phyloP scores from a whole-genome alignment of 2,888 invertebrate species.

The Petrophora chlorosata region DNA sequence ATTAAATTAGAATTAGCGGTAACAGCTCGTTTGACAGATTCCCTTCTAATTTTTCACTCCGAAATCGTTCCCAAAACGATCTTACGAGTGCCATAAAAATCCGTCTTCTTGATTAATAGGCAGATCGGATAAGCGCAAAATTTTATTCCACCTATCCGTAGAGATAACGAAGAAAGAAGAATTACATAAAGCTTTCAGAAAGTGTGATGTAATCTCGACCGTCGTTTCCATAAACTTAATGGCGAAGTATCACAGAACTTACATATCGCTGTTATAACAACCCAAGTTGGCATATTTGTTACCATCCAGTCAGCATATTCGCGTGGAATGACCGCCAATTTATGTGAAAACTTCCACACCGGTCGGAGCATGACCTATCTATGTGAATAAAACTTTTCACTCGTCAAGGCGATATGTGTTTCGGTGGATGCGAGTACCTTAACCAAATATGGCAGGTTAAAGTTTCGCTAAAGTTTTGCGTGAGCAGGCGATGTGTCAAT shows the following conservation, averaged over 20 bases:
- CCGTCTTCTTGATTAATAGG: conserved; percentile 68
- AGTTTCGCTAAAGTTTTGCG: conserved; percentile 76
- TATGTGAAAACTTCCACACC: conserved; percentile 81
- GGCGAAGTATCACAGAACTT: conserved; percentile 82
- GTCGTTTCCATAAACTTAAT: conserved; percentile 83
- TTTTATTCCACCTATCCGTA: conserved; percentile 53
- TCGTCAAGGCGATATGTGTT: conserved; percentile 78
- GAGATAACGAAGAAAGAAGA: conserved; percentile 66
- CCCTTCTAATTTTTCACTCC: conserved; percentile 66
- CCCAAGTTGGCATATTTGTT: conserved; percentile 83
- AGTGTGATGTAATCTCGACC: conserved; percentile 81
- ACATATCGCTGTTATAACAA: conserved; percentile 83
- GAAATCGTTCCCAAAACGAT: conserved; percentile 39
- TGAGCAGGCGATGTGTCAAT: conserved; percentile 77
- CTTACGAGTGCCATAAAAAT: conserved; percentile 65
- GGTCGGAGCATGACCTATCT: conserved; percentile 78
- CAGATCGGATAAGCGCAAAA: conserved; percentile 50
- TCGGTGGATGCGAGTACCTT: conserved; percentile 65
- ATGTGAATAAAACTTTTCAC: conserved; percentile 79
- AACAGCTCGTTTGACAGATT: conserved; percentile 76
- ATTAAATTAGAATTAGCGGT: conserved; percentile 80
- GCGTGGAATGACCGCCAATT: conserved; percentile 83
- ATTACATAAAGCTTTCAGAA: conserved; percentile 81
- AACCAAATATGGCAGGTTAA: conserved; percentile 80
- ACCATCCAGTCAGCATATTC: conserved; percentile 83